Evolutionary conservation across 2,888 invertebrate species (phyloP), one percentile per base, ranked within the genome.

Genomic region (Margaritifera margaritifera): DNA sequence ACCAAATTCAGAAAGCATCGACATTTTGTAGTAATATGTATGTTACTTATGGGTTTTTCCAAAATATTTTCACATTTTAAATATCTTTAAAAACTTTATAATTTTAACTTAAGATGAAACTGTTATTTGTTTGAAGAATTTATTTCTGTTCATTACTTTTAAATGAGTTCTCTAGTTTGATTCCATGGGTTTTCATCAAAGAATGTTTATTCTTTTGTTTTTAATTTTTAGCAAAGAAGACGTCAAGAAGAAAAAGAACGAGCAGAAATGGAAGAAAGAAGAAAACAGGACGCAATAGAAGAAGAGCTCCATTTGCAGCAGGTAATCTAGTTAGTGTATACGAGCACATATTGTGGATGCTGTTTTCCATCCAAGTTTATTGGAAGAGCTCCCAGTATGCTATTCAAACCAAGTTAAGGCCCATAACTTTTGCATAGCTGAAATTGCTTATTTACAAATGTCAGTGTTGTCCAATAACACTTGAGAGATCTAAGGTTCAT

Each of bases 231-330:
- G 85, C 83, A 84, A 68, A 68, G 84, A 64, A 80, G 72, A 72
- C 82, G 78, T 64, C 68, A 85, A 89, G 92, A 81, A 91, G 91
- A 69, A 87, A 90, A 80, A 92, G 83, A 86, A 53, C 69, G 70
- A 60, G 71, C 71, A 75, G 92, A 93, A 80, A 91, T 92, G 82
- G 88, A 82, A 86, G 91, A 84, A 57, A 81, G 84, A 62, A 79
- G 81, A 62, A 66, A 70, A 31, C 67, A 68, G 65, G 79, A 81
- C 55, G 66, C 79, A 62, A 75, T 79, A 55, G 69, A 77, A 50
- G 79, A 80, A 66, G 74, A 81, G 68, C 71, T 80, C 60, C 74
- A 81, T 63, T 77, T 82, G 72, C 70, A 82, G 76, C 83, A 87
- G 83, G 89, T 88, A 71, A 66, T 61, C 22, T 64, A 4, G 15